Percentiles rank a stretch among this genome's conserved stretches.
Evolutionary conservation across 2,888 invertebrate species (phyloP).

Genomic region (Biston stratarius): DNA sequence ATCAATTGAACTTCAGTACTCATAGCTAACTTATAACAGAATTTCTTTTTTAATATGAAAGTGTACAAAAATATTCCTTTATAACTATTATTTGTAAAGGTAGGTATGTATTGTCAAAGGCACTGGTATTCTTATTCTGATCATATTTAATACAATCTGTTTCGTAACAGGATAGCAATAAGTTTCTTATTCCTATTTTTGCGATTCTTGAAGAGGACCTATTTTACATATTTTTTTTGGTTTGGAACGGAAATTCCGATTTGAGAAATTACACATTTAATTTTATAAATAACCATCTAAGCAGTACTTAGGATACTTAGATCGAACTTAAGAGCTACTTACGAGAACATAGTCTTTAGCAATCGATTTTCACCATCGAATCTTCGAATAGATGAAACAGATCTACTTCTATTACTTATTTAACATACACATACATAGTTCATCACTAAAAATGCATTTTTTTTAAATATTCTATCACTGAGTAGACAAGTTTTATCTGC

Average conservation of each 20-base stretch:
- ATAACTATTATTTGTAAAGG: conserved; percentile 77
- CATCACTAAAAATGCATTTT: conserved; percentile 85
- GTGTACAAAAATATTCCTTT: conserved; percentile 83
- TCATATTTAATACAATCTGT: conserved; percentile 65
- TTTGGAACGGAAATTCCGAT: conserved; percentile 78
- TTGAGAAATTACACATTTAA: conserved; percentile 77
- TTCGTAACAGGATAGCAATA: conserved; percentile 53
- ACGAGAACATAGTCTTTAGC: conserved; percentile 83
- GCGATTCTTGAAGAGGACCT: conserved; percentile 73
- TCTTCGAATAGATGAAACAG: conserved; percentile 86
- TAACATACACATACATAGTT: conserved; percentile 80
- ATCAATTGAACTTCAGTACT: conserved; percentile 35
- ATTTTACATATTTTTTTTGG: conserved; percentile 71
- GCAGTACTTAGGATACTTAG: conserved; percentile 79
- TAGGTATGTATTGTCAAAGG: conserved; percentile 85
- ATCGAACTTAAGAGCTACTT: conserved; percentile 72
- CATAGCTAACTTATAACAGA: conserved; percentile 55
- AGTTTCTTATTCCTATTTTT: conserved; percentile 57
- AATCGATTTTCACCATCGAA: conserved; percentile 81
- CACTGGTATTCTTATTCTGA: conserved; percentile 80
- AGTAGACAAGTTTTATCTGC: conserved; percentile 84
- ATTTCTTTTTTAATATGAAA: conserved; percentile 64
- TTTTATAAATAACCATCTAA: conserved; percentile 83
- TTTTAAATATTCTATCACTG: conserved; percentile 77
- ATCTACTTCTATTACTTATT: conserved; percentile 80